Evolutionary conservation across 2,888 invertebrate species (phyloP).

Genomic region (Drosophila formosana): DNA sequence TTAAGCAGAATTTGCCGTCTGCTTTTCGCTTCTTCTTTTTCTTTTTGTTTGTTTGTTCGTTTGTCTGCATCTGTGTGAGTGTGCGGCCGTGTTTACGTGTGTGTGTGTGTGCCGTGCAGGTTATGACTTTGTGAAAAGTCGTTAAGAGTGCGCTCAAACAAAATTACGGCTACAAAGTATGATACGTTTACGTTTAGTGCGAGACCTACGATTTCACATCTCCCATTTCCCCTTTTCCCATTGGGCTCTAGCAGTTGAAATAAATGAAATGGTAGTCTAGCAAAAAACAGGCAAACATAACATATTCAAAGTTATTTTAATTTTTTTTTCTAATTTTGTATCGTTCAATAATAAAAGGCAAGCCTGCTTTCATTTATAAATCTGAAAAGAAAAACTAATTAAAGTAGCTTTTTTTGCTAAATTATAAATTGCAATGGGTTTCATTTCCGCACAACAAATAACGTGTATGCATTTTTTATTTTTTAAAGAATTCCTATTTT

Average conservation of each 20-base stretch:
- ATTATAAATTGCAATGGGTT: too few relatives aligned
- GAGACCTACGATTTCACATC: background rate
- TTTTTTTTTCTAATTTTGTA: background rate
- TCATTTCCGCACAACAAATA: too few relatives aligned
- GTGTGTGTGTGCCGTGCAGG: conserved; percentile 44
- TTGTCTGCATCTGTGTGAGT: conserved; percentile 30
- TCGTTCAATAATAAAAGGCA: background rate
- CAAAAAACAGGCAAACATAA: background rate
- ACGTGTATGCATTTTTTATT: too few relatives aligned
- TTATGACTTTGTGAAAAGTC: conserved; percentile 75
- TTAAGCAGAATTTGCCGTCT: conserved; percentile 67
- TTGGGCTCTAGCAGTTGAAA: background rate
- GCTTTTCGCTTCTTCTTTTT: conserved; percentile 16
- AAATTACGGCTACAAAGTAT: conserved; percentile 71
- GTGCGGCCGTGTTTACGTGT: conserved; percentile 28
- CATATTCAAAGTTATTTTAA: background rate
- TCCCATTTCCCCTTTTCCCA: background rate
- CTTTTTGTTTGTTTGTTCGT: conserved; percentile 39
- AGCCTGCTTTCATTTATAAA: too few relatives aligned
- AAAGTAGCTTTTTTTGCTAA: too few relatives aligned
- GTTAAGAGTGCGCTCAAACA: conserved; percentile 63
- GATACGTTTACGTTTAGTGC: conserved; percentile 21
- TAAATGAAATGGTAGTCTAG: background rate
- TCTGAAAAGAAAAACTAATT: too few relatives aligned
- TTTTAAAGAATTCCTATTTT: too few relatives aligned